Conservation (phyloP, 2,888 invertebrate species). For the Torymus auratus region DNA sequence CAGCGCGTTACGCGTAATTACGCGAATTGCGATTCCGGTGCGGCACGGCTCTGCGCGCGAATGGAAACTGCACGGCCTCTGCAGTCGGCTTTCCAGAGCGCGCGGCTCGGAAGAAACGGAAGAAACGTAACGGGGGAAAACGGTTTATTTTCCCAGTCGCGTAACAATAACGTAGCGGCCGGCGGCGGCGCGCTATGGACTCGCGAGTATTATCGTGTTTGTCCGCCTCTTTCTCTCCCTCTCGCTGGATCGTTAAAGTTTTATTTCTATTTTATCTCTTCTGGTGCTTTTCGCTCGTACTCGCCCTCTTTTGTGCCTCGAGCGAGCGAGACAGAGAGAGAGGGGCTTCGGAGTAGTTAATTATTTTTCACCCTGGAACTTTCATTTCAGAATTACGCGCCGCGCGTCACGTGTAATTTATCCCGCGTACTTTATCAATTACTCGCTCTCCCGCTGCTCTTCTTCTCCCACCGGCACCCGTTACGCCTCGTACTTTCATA, state of each 20-base stretch:
- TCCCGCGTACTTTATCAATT: constrained; percentile 31
- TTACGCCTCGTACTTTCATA: too few relatives aligned
- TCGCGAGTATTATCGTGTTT: constrained; percentile 31
- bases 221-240: background rate
- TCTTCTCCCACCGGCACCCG: too few relatives aligned
- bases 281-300: too few relatives aligned
- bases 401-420: constrained; percentile 35
- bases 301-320: background rate
- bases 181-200: too few relatives aligned
- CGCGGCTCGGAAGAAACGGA: background rate
- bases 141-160: constrained; percentile 13
- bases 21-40: constrained; percentile 24
- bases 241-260: constrained; percentile 39
- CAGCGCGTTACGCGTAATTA: constrained; percentile 37
- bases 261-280: constrained; percentile 43
- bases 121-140: background rate
- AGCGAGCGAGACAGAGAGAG: too few relatives aligned
- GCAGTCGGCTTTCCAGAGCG: too few relatives aligned
- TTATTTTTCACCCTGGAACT: constrained; percentile 36
- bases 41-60: background rate
- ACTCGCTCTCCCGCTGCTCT: background rate
- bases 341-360: constrained; percentile 25
- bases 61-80: background rate
- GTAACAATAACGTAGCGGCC: constrained; percentile 32
- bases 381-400: constrained; percentile 33